phyloP scores from a whole-genome alignment of 2,113 vertebrate genomes.

The Cottus gobio region DNA sequence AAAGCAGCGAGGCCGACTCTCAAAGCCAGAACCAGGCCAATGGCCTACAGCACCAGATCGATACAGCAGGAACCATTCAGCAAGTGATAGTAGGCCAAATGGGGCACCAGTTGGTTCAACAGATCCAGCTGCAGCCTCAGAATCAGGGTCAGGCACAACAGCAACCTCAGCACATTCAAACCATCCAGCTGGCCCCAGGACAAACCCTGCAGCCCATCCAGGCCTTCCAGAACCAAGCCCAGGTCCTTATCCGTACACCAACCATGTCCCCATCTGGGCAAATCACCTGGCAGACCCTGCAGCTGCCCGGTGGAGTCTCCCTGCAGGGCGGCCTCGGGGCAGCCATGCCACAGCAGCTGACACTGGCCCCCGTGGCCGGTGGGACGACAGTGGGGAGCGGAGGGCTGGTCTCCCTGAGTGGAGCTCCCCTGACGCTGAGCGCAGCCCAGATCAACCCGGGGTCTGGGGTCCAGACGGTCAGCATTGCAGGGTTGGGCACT shows the following conservation, averaged over 20 bases:
- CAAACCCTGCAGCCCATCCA: constrained; percentile 85
- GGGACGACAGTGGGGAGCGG: constrained; percentile 88
- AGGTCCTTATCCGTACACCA: constrained; percentile 97
- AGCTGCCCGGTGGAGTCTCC: constrained; percentile 85
- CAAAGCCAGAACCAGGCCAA: constrained; percentile 91
- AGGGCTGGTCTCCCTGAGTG: constrained; percentile 92
- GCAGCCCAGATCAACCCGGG: constrained; percentile 96
- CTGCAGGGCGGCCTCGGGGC: constrained; percentile 94
- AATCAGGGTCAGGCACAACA: constrained; percentile 78
- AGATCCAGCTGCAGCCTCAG: constrained; percentile 95
- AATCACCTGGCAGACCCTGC: constrained; percentile 98
- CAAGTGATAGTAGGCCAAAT: constrained; percentile 97
- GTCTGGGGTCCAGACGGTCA: constrained; percentile 97
- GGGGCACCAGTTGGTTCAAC: constrained; percentile 94
- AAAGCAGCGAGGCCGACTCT: constrained; percentile 84
- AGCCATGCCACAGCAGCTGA: constrained; percentile 92
- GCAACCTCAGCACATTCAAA: constrained; percentile 92
- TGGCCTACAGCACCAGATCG: constrained; percentile 89
- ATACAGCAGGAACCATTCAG: constrained; percentile 89
- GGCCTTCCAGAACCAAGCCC: constrained; percentile 93
- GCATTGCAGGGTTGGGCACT: constrained; percentile 92
- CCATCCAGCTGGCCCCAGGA: constrained; percentile 91
- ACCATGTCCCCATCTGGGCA: constrained; percentile 96
- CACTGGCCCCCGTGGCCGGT: constrained; percentile 92
- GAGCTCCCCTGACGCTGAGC: constrained; percentile 94